A percentile compares a stretch with the other conserved stretches of the same genome.
These are phyloP conservation scores for Harpagus bidentatus DNA, from an alignment of 2,113 vertebrate species.

Conservation along the genomic window DNA sequence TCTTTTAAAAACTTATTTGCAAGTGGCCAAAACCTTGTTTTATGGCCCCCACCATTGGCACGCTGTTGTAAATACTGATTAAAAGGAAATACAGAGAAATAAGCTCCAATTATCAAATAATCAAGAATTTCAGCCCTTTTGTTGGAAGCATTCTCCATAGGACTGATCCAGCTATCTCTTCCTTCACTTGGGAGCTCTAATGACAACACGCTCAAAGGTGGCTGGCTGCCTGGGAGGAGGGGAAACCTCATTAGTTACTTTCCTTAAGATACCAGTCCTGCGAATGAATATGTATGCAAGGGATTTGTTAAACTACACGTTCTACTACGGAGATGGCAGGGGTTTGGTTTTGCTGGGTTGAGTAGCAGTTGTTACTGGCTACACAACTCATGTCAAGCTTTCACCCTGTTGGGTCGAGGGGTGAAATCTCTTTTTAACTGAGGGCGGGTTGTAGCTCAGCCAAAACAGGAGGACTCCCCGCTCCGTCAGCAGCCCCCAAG, in stretches of 20 bases:
- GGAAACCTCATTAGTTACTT: neutral
- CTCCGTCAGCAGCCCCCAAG: neutral
- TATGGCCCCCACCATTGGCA: neutral
- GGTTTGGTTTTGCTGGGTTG: neutral
- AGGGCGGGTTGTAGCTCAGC: neutral
- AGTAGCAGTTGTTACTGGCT: neutral
- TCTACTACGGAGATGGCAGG: accelerated
- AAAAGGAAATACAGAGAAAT: neutral
- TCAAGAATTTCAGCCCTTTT: neutral
- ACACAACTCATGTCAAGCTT: accelerated
- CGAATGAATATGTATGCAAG: neutral
- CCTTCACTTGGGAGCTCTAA: neutral
- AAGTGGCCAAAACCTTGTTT: neutral
- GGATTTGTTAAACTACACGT: neutral
- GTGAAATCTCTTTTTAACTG: neutral
- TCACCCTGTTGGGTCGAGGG: neutral
- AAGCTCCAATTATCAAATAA: neutral
- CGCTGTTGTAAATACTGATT: neutral
- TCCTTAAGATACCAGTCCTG: neutral
- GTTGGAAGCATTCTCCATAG: neutral
- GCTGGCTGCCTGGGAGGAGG: neutral
- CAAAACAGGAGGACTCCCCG: neutral
- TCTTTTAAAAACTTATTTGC: neutral
- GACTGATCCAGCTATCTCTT: neutral
- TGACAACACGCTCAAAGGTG: neutral